Evolutionary conservation across 92 coral and sea anemone species (phyloP), one percentile per base, ranked within the genome.

Genomic region (Parazoanthus darwini): DNA sequence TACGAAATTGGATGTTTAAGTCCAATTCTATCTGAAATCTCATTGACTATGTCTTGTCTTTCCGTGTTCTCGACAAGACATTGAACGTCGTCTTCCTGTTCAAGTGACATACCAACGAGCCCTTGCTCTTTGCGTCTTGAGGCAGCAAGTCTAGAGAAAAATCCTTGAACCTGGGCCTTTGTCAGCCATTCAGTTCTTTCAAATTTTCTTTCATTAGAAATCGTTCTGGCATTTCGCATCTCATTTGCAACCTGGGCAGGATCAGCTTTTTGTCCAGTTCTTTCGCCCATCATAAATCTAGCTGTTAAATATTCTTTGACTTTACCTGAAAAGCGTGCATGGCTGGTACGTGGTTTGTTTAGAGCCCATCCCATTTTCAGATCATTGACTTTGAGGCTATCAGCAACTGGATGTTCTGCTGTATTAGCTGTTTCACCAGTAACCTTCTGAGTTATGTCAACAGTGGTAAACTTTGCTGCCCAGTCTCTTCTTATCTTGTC

Each of bases 21-120:
- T 59, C 81, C 74, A 26, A 89, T 54, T 86, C 74, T 84, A 39
- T 56, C 88, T 29, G 48, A 33, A 16, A 91, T 65, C 26, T 48
- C 59, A 36, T 85, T 83, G 72, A 92, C 59, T 85, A 92, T 76
- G 37, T 90, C 73, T 66, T 82, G 86, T 68, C 84, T 75, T 72
- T 90, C 91, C 42, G 91, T 82, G 73, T 58, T 58, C 88, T 90
- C 88, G 77, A 75, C 63, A 74, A 92, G 88, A 78, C 94, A 90
- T 72, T 90, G 89, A 36, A 92, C 59, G 75, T 90, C 93, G 51
- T 92, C 91, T 70, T 92, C 82, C 65, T 48, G 38, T 65, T 92
- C 94, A 77, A 87, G 63, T 11, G 94, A 92, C 38, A 92, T 11
- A 39, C 94, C 92, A 22, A 88, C 86, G 50, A 89, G 29, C 33